These are phyloP conservation scores for Archips xylosteana DNA, from an alignment of 2,888 invertebrate genomes.

Conservation along the genomic window DNA sequence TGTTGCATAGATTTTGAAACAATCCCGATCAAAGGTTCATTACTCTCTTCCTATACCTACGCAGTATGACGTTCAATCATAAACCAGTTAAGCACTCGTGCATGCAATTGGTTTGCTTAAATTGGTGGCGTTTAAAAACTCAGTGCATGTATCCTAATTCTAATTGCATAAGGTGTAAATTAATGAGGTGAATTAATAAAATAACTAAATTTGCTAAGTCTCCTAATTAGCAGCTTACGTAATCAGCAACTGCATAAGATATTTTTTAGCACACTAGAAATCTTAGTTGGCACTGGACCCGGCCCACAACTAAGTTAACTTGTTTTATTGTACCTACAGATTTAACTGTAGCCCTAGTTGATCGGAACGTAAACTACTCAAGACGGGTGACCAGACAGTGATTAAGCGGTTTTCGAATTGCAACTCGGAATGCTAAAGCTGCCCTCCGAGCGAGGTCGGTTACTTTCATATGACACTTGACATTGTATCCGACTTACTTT, in stretches of 20 bases:
- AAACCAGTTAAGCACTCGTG: too few species aligned
- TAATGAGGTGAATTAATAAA: neutral
- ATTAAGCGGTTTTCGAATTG: constrained; percentile 37
- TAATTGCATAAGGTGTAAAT: neutral
- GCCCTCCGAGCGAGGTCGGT: constrained; percentile 58
- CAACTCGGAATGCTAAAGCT: constrained; percentile 38
- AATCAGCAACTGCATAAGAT: neutral
- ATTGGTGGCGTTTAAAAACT: neutral
- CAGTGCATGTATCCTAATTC: neutral
- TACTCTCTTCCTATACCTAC: too few species aligned
- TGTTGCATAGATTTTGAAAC: too few species aligned
- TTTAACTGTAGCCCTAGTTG: constrained; percentile 13
- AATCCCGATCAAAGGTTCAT: too few species aligned
- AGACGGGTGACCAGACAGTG: constrained; percentile 31
- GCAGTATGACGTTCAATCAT: too few species aligned
- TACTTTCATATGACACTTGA: constrained; percentile 77
- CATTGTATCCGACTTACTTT: constrained; percentile 68
- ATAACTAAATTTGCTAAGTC: neutral
- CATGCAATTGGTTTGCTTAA: too few species aligned
- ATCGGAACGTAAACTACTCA: constrained; percentile 19
- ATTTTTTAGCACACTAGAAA: neutral
- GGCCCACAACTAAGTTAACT: neutral
- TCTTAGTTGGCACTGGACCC: neutral
- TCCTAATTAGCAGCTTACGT: neutral
- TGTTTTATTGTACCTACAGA: neutral